Conservation (phyloP, 2,888 invertebrate genomes). For the Tethea ocularis region DNA sequence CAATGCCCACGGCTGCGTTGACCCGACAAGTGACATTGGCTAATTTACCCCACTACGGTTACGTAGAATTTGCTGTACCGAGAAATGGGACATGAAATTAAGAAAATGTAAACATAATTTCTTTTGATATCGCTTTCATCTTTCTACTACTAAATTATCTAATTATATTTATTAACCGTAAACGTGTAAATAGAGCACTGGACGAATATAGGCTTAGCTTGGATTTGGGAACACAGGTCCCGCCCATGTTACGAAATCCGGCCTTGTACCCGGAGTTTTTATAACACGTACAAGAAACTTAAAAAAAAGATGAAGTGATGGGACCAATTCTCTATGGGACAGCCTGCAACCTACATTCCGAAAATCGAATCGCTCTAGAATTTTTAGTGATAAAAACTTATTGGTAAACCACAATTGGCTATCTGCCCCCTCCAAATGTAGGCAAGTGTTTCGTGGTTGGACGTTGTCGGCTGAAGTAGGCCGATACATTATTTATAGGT, state of each 20-base stretch:
- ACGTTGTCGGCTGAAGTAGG: constrained; percentile 56
- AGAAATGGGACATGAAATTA: constrained; percentile 12
- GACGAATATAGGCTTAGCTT: not conserved
- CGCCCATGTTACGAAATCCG: not conserved
- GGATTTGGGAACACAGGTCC: not conserved
- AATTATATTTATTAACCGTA: constrained; percentile 4
- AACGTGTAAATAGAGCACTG: not conserved
- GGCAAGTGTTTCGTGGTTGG: constrained; percentile 7
- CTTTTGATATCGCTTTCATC: constrained; percentile 2
- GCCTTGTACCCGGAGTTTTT: not conserved
- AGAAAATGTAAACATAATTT: constrained; percentile 7
- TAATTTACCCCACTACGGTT: constrained; percentile 21
- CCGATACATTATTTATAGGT: constrained; percentile 76
- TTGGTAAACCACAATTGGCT: constrained; percentile 18
- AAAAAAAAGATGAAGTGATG: too few species aligned
- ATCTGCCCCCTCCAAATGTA: constrained; percentile 21
- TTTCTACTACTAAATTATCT: not conserved
- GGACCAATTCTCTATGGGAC: too few species aligned
- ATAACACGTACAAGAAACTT: too few species aligned
- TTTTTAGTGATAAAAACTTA: not conserved
- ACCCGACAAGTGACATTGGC: constrained; percentile 16
- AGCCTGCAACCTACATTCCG: not conserved
- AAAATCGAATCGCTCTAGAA: not conserved
- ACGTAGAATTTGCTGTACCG: constrained; percentile 20
- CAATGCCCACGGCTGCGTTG: constrained; percentile 17